phyloP scores from a whole-genome alignment of 2,113 vertebrate genomes.

The Podocnemis expansa region DNA sequence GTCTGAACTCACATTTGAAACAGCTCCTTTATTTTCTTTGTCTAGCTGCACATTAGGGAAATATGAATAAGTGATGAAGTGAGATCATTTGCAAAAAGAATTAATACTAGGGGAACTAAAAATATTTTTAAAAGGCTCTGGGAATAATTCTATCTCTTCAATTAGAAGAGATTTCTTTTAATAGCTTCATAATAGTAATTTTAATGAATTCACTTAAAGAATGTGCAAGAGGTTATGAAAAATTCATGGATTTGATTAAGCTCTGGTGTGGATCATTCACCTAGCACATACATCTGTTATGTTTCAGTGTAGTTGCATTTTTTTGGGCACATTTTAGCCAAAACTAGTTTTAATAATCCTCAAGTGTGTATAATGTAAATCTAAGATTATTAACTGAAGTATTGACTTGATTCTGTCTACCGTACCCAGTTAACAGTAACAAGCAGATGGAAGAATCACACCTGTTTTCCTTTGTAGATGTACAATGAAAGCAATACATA shows the following conservation, averaged over 20 bases:
- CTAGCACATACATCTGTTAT: background rate
- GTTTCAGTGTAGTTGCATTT: background rate
- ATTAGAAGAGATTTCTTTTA: background rate
- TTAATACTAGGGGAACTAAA: background rate
- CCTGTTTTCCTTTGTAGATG: fast-evolving
- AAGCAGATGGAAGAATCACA: background rate
- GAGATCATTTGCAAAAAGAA: background rate
- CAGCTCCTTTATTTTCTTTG: background rate
- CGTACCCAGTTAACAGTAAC: background rate
- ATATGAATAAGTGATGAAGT: background rate
- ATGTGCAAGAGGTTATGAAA: background rate
- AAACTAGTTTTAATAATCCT: background rate
- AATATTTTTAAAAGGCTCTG: background rate
- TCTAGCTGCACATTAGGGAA: fast-evolving
- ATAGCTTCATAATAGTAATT: background rate
- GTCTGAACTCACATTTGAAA: background rate
- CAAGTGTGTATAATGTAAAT: background rate
- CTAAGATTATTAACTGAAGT: background rate
- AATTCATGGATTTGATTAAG: background rate
- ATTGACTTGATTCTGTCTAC: background rate
- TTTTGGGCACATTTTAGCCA: background rate
- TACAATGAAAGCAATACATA: background rate
- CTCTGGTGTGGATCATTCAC: background rate
- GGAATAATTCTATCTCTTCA: background rate
- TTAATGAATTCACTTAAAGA: background rate